Evolutionary conservation across 2,113 vertebrate species (phyloP), one percentile per base, ranked within the genome.

Genomic region (Myotis brandtii): DNA sequence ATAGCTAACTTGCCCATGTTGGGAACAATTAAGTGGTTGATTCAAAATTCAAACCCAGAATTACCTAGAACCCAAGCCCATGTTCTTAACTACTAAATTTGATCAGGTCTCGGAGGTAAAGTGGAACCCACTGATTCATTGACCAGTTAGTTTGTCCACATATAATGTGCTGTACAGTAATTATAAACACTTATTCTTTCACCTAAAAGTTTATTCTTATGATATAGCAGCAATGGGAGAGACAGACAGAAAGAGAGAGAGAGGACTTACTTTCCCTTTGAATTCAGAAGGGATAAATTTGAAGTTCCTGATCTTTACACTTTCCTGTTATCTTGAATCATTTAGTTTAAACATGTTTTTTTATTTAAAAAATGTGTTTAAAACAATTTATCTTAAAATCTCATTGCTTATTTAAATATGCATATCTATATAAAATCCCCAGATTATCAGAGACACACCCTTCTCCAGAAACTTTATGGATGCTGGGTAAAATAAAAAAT

Each of bases 31-130:
- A 72, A 48, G 34, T 20, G 8, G 13, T 66, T 80, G 23, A 80
- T 54, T 73, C 48, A 87, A 91, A 94, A 91, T 59, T 91, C 37
- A 69, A 82, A 76, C 25, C 67, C 25, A 43, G 70, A 67, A 91
- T 82, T 91, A 69, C 21, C 40, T 87, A 34, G 34, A 87, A 83
- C 21, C 23, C 70, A 94, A 72, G 52, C n/a, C 17, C 7, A 40
- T 14, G 1, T 82, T 73, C 40, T 90, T 89, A 77, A 27, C 59
- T 79, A 46, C 7, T 72, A 54, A 43, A 79, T 70, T 70, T 34
- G 56, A 77, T 62, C 34, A 89, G 23, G 21, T 56, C 30, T 40
- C 48, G 25, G 25, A 11, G 27, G 62, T 69, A 56, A 86, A 62
- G 46, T 37, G 18, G 34, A 32, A 79, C 14, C 79, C 4, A 21